Evolutionary conservation across 2,888 invertebrate species (phyloP).

Genomic region (Ochropleura plecta): DNA sequence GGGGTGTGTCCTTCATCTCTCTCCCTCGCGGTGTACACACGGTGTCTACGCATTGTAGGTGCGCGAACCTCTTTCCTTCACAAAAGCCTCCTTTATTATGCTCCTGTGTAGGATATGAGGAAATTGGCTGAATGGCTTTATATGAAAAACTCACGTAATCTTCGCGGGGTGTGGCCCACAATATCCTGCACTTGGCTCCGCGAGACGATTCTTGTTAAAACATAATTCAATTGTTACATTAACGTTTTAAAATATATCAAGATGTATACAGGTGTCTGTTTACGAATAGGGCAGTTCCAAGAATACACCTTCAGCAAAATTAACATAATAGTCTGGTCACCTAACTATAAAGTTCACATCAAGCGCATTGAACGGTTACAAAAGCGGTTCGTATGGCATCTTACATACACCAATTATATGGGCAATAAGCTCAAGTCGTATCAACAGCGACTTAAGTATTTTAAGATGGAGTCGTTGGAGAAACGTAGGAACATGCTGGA

Average conservation of each 20-base stretch:
- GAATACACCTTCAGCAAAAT: neutral
- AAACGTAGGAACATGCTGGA: no score
- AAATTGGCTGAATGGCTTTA: conserved; percentile 90
- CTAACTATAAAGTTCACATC: no score
- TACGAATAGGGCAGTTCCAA: neutral
- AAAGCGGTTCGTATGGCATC: no score
- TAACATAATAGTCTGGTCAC: no score
- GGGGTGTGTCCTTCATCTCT: conserved; percentile 81
- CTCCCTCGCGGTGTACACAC: conserved; percentile 77
- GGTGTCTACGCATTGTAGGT: conserved; percentile 86
- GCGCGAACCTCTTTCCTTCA: conserved; percentile 87
- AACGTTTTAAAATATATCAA: conserved; percentile 40
- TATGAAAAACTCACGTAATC: conserved; percentile 90
- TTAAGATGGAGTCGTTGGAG: no score
- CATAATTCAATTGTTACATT: conserved; percentile 78
- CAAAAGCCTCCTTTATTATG: conserved; percentile 89
- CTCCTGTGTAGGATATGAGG: conserved; percentile 89
- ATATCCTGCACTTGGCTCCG: conserved; percentile 85
- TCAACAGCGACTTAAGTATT: no score
- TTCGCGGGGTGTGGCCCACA: conserved; percentile 84
- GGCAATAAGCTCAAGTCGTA: no score
- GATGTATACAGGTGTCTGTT: neutral
- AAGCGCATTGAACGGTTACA: no score
- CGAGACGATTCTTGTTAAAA: conserved; percentile 76
- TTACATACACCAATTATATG: no score